Evolutionary conservation across 2,113 vertebrate genomes (phyloP).

Genomic region (Acrocephalus kingi): DNA sequence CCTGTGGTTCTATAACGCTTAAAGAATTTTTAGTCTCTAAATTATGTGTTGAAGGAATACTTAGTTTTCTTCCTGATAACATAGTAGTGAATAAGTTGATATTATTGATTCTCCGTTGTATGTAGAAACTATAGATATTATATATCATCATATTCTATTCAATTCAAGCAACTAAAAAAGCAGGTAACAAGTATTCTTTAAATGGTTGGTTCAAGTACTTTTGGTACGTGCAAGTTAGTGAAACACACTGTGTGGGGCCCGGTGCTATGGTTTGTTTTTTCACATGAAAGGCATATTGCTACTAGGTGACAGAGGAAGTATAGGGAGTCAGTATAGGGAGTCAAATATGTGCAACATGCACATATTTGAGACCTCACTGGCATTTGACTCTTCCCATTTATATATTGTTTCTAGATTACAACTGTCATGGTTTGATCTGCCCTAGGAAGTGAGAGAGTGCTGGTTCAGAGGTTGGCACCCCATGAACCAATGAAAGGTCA

Average conservation of each 20-base stretch:
- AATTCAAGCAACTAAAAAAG: background rate
- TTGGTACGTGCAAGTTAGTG: background rate
- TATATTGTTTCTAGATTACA: background rate
- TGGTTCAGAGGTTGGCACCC: no score
- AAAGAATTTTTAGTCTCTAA: background rate
- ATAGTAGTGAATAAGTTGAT: background rate
- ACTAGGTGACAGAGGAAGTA: fast-evolving
- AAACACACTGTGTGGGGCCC: background rate
- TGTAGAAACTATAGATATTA: background rate
- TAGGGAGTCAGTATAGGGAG: background rate
- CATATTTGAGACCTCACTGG: background rate
- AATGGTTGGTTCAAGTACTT: background rate
- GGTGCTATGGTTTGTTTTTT: background rate
- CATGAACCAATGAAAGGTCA: no score
- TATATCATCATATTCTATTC: background rate
- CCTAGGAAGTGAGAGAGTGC: no score
- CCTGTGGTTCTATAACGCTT: fast-evolving
- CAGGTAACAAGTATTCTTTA: background rate
- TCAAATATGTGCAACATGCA: background rate
- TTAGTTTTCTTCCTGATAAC: background rate
- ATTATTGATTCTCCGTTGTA: background rate
- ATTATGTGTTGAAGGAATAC: background rate
- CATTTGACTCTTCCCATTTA: background rate
- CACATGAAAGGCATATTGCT: background rate
- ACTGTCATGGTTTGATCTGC: no score